Evolutionary conservation across 2,113 vertebrate genomes (phyloP).

Genomic region (Apteryx mantelli): DNA sequence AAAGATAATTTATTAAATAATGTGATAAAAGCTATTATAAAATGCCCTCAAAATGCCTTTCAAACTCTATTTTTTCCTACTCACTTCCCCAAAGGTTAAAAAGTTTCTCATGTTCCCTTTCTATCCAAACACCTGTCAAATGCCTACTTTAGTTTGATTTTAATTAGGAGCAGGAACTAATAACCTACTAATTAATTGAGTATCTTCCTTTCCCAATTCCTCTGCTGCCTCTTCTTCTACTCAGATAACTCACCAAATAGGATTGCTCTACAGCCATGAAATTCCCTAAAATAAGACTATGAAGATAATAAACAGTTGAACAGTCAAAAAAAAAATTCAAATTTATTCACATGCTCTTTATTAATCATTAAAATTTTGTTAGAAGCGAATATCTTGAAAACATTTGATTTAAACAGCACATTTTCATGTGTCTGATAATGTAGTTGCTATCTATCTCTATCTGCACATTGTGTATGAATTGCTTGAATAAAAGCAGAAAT

Average conservation of each 20-base stretch:
- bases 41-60: not conserved
- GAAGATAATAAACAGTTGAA: conserved; percentile 50
- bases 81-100: conserved; percentile 1
- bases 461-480: not conserved
- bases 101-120: conserved; percentile 49
- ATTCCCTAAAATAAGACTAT: conserved; percentile 39
- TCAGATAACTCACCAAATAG: conserved; percentile 20
- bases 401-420: not conserved
- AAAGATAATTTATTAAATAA: conserved; percentile 5
- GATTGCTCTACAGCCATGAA: conserved; percentile 9
- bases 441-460: not conserved
- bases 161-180: conserved; percentile 69
- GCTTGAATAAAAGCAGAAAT: conserved; percentile 1
- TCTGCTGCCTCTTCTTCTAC: not conserved
- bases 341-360: conserved; percentile 58
- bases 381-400: conserved; percentile 1
- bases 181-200: conserved; percentile 71
- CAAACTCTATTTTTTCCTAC: not conserved
- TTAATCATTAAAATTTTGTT: conserved; percentile 50
- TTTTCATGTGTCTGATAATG: conserved; percentile 36
- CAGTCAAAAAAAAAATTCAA: conserved; percentile 36
- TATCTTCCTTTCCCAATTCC: conserved; percentile 36
- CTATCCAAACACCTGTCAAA: conserved; percentile 69
- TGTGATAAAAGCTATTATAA: not conserved
- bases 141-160: conserved; percentile 66